A percentile compares a stretch with the other conserved stretches of the same genome.
phyloP scores from a whole-genome alignment of 2,113 vertebrate species.

The Hydrochoerus hydrochaeris region DNA sequence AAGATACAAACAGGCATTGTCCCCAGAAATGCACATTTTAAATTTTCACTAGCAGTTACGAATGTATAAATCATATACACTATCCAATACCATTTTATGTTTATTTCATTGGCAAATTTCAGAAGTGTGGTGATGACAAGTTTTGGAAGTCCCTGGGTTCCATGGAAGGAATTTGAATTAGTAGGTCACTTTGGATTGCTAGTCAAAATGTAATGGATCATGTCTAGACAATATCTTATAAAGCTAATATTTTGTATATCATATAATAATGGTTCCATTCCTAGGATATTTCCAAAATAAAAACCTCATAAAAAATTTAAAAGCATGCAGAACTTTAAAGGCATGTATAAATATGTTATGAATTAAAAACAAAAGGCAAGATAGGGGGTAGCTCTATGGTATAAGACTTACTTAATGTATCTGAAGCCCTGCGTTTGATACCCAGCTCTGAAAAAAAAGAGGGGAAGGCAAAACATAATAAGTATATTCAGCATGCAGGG shows the following conservation, averaged over 20 bases:
- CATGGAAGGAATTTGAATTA: not conserved
- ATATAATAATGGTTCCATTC: not conserved
- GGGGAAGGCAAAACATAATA: not conserved
- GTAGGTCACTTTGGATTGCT: not conserved
- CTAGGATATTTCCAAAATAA: slow-evolving; percentile 14
- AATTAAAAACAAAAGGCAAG: not conserved
- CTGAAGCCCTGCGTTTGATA: not conserved
- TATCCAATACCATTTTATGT: not conserved
- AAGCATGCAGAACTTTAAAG: not conserved
- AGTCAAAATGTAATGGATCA: slow-evolving; percentile 1
- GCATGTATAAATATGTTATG: not conserved
- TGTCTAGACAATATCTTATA: not conserved
- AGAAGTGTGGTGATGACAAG: slow-evolving; percentile 1
- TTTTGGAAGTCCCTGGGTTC: not conserved
- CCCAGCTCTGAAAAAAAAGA: not conserved
- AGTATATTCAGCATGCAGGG: not conserved
- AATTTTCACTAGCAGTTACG: not conserved
- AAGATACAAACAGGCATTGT: not conserved
- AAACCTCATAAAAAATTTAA: not conserved
- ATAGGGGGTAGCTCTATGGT: not conserved
- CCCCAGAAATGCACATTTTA: not conserved
- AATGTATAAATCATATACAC: slow-evolving; percentile 6
- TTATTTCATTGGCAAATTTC: slow-evolving; percentile 15
- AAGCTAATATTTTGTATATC: not conserved
- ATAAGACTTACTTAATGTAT: not conserved